A percentile compares a stretch with the other conserved stretches of the same genome.
These are phyloP conservation scores for Rhorus exstirpatorius DNA, from an alignment of 2,888 invertebrate species.

Conservation along the genomic window DNA sequence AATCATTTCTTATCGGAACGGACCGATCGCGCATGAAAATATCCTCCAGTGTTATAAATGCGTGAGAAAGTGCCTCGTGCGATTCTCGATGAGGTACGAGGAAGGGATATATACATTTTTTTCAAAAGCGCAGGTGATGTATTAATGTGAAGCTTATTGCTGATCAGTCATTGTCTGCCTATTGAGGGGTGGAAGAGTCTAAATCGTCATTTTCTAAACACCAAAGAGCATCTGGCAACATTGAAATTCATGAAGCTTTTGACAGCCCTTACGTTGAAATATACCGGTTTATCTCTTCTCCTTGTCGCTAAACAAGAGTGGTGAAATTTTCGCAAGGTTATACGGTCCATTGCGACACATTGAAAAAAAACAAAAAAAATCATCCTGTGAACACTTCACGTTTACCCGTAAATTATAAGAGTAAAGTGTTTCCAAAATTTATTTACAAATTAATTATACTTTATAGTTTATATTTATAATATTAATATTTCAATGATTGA, in stretches of 20 bases:
- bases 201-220: slow-evolving; percentile 60
- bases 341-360: too few relatives aligned
- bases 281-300: slow-evolving; percentile 17
- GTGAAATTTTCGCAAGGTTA: slow-evolving; percentile 6
- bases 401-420: too few relatives aligned
- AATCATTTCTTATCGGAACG: slow-evolving; percentile 53
- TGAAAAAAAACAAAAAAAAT: too few relatives aligned
- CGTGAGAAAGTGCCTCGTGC: slow-evolving; percentile 67
- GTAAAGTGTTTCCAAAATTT: too few relatives aligned
- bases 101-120: slow-evolving; percentile 23
- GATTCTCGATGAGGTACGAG: not conserved
- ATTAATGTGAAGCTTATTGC: slow-evolving; percentile 64
- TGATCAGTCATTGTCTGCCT: slow-evolving; percentile 66
- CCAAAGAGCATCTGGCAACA: slow-evolving; percentile 59
- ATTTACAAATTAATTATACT: too few relatives aligned
- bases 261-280: slow-evolving; percentile 22
- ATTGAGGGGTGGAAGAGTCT: not conserved
- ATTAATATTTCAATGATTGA: too few relatives aligned
- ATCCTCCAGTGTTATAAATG: slow-evolving; percentile 55
- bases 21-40: slow-evolving; percentile 55
- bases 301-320: not conserved
- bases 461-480: too few relatives aligned
- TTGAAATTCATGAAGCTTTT: slow-evolving; percentile 52
- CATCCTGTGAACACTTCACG: too few relatives aligned
- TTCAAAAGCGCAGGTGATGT: slow-evolving; percentile 45